phyloP scores from a whole-genome alignment of 2,888 invertebrate species.

The Diarsia rubi region DNA sequence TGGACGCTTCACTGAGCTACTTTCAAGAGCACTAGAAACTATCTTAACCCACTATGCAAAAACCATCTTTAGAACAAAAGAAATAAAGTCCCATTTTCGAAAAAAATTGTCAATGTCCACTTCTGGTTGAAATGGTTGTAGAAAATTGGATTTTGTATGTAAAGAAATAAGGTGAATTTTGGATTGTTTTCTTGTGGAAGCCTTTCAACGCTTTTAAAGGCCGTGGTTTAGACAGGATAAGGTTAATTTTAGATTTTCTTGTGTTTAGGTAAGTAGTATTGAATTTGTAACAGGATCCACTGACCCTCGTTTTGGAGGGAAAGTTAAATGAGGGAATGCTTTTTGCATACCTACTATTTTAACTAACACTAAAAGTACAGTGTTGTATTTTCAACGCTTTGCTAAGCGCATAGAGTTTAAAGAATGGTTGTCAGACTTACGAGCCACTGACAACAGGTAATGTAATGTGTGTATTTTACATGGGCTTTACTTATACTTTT shows the following conservation, averaged over 20 bases:
- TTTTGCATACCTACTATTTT: not conserved
- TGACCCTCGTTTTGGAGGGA: not conserved
- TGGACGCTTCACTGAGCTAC: constrained; percentile 48
- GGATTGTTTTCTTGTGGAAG: not conserved
- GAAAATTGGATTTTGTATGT: accelerated
- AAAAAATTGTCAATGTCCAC: not conserved
- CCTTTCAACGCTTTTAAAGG: constrained; percentile 45
- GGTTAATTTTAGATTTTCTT: constrained; percentile 55
- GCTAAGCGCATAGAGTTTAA: not conserved
- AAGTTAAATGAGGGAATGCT: not conserved
- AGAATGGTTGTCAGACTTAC: too few relatives aligned
- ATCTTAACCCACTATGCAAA: constrained; percentile 16
- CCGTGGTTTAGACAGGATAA: constrained; percentile 47
- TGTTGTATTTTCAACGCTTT: not conserved
- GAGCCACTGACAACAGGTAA: too few relatives aligned
- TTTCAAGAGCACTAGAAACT: constrained; percentile 51
- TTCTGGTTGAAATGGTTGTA: not conserved
- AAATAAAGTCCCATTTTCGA: constrained; percentile 6
- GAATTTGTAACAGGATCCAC: constrained; percentile 27
- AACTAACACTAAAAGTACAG: not conserved
- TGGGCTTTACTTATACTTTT: too few relatives aligned
- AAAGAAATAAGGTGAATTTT: not conserved
- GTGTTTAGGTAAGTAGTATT: constrained; percentile 16
- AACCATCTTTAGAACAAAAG: accelerated
- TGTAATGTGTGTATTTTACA: too few relatives aligned